These are phyloP conservation scores for Drosophila lacteicornis DNA, from an alignment of 1,140 invertebrate species.

Conservation along the genomic window DNA sequence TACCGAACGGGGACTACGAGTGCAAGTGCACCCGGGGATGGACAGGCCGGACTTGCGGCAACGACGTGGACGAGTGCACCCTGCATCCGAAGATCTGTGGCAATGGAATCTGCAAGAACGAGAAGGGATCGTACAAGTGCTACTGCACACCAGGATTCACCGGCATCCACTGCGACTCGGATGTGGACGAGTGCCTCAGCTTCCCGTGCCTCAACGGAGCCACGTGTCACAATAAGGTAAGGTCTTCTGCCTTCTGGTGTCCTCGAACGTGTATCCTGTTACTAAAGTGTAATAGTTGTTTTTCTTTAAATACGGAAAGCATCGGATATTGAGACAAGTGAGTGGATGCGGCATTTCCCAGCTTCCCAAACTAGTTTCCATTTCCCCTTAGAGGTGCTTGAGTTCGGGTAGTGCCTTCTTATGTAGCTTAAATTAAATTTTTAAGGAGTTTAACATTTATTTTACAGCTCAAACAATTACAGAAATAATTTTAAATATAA, in stretches of 20 bases:
- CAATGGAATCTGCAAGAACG: conserved; percentile 93
- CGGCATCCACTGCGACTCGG: conserved; percentile 92
- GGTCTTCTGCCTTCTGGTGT: conserved; percentile 15
- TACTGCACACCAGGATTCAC: conserved; percentile 94
- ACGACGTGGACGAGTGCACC: conserved; percentile 92
- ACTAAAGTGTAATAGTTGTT: conserved; percentile 83
- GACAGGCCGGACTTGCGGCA: conserved; percentile 89
- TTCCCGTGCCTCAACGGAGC: conserved; percentile 95
- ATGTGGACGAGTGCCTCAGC: conserved; percentile 95
- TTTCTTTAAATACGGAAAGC: conserved; percentile 85
- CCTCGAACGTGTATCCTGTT: conserved; percentile 20
- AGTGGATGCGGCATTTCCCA: conserved; percentile 39
- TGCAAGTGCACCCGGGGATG: conserved; percentile 93
- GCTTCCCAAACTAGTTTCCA: neutral
- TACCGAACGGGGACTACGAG: conserved; percentile 88
- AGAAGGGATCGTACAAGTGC: conserved; percentile 91
- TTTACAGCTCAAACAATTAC: no score
- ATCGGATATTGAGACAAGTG: conserved; percentile 84
- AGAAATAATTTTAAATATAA: neutral
- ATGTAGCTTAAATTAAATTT: neutral
- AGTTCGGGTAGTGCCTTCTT: neutral
- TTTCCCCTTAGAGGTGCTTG: neutral
- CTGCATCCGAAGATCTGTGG: conserved; percentile 88
- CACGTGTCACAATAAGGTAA: conserved; percentile 91
- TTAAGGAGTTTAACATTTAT: no score